Evolutionary conservation across 2,888 invertebrate genomes (phyloP).

Genomic region (Acrocera orbiculus): DNA sequence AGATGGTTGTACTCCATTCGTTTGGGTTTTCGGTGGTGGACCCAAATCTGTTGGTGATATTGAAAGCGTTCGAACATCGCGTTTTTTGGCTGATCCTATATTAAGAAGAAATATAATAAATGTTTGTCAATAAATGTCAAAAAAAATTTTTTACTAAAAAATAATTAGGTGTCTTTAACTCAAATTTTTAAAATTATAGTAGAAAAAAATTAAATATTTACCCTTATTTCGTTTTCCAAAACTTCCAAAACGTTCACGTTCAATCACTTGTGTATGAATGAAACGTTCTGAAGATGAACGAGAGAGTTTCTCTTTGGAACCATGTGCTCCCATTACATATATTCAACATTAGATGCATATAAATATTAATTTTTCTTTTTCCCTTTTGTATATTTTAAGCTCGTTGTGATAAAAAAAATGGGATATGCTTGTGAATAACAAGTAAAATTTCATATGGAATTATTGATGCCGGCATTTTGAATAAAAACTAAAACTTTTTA

Average conservation of each 20-base stretch:
- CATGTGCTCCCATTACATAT: constrained; percentile 49
- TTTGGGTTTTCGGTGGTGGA: constrained; percentile 31
- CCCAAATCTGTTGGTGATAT: constrained; percentile 32
- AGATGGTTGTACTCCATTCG: constrained; percentile 20
- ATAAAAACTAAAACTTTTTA: no score
- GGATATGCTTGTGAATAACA: no score
- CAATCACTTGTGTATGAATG: constrained; percentile 36
- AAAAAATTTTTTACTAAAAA: not conserved
- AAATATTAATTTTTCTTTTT: no score
- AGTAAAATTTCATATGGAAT: no score
- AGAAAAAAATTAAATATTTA: constrained; percentile 14
- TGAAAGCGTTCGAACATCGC: constrained; percentile 32
- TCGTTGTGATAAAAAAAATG: no score
- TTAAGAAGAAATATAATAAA: constrained; percentile 6
- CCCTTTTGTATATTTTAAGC: no score
- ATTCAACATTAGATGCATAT: no score
- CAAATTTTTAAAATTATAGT: no score
- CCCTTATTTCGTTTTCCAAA: constrained; percentile 45
- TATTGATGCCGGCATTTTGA: no score
- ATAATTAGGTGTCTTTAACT: no score
- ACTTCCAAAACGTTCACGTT: constrained; percentile 49
- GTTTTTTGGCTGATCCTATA: constrained; percentile 32
- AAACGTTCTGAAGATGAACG: constrained; percentile 44
- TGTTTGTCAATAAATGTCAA: not conserved
- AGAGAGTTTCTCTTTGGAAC: constrained; percentile 56